Evolutionary conservation across 2,888 invertebrate genomes (phyloP), one percentile per base, ranked within the genome.

Genomic region (Pandemis cinnamomeana): DNA sequence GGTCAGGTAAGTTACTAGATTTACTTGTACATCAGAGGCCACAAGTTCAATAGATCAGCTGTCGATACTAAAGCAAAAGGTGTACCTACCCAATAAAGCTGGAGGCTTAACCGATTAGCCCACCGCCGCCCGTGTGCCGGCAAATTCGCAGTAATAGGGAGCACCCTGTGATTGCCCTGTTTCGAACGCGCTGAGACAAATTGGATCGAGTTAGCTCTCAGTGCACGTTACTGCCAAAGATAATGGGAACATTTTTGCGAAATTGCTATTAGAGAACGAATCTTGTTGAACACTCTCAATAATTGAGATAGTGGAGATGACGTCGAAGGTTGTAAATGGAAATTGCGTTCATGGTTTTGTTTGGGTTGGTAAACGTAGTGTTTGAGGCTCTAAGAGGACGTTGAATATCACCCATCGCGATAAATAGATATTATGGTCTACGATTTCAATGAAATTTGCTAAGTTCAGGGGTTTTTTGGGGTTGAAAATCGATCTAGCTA

Each of bases 161-260:
- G 83, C 80, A 86, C 85, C 84, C 84, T 84, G 89, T 88, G 90
- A 91, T 91, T 91, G 92, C 87, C 88, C 89, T 89, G 89, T 90
- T 89, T 89, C 89, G 86, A 87, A 86, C 86, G 83, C 86, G 88
- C 83, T 86, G 83, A 85, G 87, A 89, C 89, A 91, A 92, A 92
- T 92, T 92, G 91, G 90, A 91, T 91, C 85, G 85, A 84, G 87
- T 86, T 89, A 89, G 87, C 87, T 85, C 86, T 84, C 86, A 87
- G 85, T 83, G 84, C 83, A 83, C 82, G 84, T 87, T 85, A 83
- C 84, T 80, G 80, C 81, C 83, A 86, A 84, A 86, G 85, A 80
- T 82, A 81, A 80, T 44, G 48, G 58, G 60, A 53, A 73, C 64
- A 70, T 66, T 70, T 66, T 70, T 70, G 36, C 51, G 64, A 70